phyloP scores from a whole-genome alignment of 2,797 vertebrate species.

The Halcyon chelicuti region DNA sequence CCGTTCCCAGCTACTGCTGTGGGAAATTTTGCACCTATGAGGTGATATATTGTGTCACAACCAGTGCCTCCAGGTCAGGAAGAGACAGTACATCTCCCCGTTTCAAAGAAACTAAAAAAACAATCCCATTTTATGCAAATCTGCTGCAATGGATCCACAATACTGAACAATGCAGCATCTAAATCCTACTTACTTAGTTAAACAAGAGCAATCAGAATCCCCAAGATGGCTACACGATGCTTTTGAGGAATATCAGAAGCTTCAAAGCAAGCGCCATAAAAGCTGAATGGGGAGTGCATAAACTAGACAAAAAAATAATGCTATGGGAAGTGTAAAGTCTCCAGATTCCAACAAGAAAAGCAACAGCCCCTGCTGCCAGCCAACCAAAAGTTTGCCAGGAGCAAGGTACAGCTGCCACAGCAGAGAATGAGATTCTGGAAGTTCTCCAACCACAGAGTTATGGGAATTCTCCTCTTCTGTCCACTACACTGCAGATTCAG shows the following conservation, averaged over 20 bases:
- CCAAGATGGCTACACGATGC: not conserved
- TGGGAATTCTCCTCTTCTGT: not conserved
- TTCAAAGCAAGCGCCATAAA: not conserved
- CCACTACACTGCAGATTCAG: not conserved
- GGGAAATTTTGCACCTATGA: not conserved
- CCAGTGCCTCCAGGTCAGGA: not conserved
- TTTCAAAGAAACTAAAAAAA: not conserved
- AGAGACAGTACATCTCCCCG: not conserved
- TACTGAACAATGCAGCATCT: not conserved
- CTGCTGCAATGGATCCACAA: not conserved
- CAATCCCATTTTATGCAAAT: not conserved
- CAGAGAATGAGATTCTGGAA: not conserved
- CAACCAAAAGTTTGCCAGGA: not conserved
- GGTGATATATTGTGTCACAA: accelerated
- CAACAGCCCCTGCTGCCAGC: not conserved
- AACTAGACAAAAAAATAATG: not conserved
- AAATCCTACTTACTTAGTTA: not conserved
- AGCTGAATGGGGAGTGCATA: not conserved
- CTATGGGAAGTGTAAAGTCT: not conserved
- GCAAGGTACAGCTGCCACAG: not conserved
- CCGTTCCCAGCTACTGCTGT: not conserved
- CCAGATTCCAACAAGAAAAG: not conserved
- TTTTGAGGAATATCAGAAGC: not conserved
- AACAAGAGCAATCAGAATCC: not conserved
- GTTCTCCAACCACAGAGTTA: not conserved